Base-by-base conservation (phyloP, 1,140 invertebrate species). In the Physella acuta region DNA sequence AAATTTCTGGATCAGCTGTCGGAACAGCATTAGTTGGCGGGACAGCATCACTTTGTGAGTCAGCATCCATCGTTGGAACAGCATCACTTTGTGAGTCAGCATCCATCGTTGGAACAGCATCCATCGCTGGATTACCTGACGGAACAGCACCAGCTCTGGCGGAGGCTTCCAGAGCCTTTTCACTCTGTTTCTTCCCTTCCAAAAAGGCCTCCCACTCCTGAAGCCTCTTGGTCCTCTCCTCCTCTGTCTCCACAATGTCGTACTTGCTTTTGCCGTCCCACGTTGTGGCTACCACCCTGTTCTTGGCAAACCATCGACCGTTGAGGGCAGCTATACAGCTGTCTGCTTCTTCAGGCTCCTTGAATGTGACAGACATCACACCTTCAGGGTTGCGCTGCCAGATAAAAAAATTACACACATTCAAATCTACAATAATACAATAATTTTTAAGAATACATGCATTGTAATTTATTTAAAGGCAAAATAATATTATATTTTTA, bases 181-280 rank as follows among this genome's bases (percentile, higher is more conserved):
- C 36, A 34, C 49, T 20, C 33, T 59, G 39, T 51, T 30, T 44
- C 51, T 56, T 28, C 36, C 78, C 61, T 68, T 81, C 79, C 31
- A 85, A 70, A 84, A 91, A 98, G 73, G 92, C 89, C 73, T 93
- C 91, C 96, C 96, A 99, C 74, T 94, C 92, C 30, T 91, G 87
- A 33, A 97, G 82, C 71, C 97, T 86, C 68, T 92, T 88, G 68
- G 91, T 90, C 3, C 90, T 89, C 83, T 98, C 92, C 59, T 91
- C 91, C 79, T 95, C 94, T 0, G 95, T 95, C 86, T 99, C 97
- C 66, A 89, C 87, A 75, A 97, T 89, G 81, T 92, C 94, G 85
- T 92, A 98, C 84, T 96, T 98, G 0, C 94, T 95, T 82, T 91
- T 92, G 5, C 97, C 97, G 87, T 99, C 96, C 94, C 95, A 99